Base-by-base conservation (phyloP, 2,113 vertebrate species). In the Atherinomorus stipes region DNA sequence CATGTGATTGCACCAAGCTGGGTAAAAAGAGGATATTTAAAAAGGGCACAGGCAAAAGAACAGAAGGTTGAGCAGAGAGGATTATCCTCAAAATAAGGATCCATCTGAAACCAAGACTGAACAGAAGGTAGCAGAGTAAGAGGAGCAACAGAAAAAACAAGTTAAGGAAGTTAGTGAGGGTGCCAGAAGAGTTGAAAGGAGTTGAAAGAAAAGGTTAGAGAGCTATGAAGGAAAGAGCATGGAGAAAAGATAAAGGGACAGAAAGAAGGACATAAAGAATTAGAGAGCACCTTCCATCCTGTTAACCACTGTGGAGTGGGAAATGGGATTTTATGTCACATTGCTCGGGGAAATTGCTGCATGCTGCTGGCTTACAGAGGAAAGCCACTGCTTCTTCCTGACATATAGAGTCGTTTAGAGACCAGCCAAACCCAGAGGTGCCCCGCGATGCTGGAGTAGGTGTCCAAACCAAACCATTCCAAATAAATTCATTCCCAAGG, bases 271-370 rank as follows among this genome's bases (percentile, higher is more conserved):
- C 16, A 40, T 15, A 66, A 34, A 57, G 45, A 54, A 28, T 44
- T 62, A 64, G 71, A 54, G 28, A 44, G 21, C 25, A 6, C n/a
- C 74, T 54, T 74, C 88, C 54, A 81, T 88, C 83, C 77, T 80
- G 72, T 86, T 85, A 88, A 76, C 79, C 73, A 81, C 78, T 71
- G 80, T 60, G 56, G 75, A 84, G 80, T 75, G 40, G 78, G 81
- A 87, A 89, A 91, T 91, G 60, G 81, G 88, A 90, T 85, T 91
- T 84, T 69, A 64, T 83, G 81, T 91, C 81, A 81, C 79, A 77
- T 79, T 79, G 85, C 80, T 77, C 60, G 9, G 53, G 77, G 45
- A 82, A 78, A 87, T 88, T 85, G 84, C 64, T 66, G 74, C 78
- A 76, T 73, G 47, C 60, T 54, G 71, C 64, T 64, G 74, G 84